These are phyloP conservation scores for Bombycilla garrulus DNA, from an alignment of 2,113 vertebrate genomes.

Conservation along the genomic window DNA sequence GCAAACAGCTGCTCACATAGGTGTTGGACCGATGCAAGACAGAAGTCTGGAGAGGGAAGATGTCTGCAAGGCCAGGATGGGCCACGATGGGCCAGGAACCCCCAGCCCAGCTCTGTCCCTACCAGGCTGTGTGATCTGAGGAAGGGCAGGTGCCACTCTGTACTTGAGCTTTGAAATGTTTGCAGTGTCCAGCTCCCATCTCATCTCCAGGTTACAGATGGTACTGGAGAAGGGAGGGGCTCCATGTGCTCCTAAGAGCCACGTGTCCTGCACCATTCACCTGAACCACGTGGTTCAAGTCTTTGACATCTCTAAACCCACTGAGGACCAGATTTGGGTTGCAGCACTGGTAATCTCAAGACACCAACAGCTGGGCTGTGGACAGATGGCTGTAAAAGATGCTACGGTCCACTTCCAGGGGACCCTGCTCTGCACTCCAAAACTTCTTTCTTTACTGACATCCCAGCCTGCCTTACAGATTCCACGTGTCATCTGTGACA, in stretches of 20 bases:
- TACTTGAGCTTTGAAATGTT: background rate
- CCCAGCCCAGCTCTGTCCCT: background rate
- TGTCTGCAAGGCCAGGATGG: background rate
- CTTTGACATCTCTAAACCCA: background rate
- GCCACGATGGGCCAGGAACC: background rate
- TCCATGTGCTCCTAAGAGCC: background rate
- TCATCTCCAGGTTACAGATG: rapidly evolving
- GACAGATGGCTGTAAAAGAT: background rate
- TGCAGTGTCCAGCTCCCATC: background rate
- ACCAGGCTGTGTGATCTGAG: background rate
- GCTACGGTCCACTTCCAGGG: background rate
- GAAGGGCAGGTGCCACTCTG: background rate
- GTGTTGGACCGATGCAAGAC: background rate
- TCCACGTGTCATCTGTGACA: background rate
- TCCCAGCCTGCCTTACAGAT: background rate
- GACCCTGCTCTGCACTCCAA: background rate
- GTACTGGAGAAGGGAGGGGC: background rate
- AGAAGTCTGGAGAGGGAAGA: background rate
- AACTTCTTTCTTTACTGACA: background rate
- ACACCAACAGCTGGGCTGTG: background rate
- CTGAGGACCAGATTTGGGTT: background rate
- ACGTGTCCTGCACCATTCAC: background rate
- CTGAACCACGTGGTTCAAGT: background rate
- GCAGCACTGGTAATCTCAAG: background rate
- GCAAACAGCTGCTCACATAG: background rate